Base-by-base conservation (phyloP, 2,888 invertebrate genomes). In the Octonoba sinensis region DNA sequence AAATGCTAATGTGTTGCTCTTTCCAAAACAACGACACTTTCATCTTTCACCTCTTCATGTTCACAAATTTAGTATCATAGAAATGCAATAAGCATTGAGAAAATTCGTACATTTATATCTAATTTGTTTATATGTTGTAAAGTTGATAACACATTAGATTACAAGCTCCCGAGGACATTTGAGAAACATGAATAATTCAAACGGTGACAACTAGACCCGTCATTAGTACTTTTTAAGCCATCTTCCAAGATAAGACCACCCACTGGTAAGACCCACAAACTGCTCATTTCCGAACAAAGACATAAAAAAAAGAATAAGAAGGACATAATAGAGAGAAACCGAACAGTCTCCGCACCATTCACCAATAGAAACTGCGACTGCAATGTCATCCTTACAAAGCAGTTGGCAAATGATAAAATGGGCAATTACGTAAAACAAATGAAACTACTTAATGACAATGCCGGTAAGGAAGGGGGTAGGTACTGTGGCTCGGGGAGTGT, bases 341-440 rank as follows among this genome's bases (percentile, higher is more conserved):
- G 36, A 36, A 36, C 36, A 8, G 36, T 36, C 36, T 36, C 36
- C 36, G 36, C 11, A 16, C 36, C 16, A 54, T 54, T 54, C 54
- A 54, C 20, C 62, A 16, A 16, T 59, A 36, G 13, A 59, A 56
- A 36, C 46, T 70, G 24, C 57, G 44, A 36, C 59, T 70, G 46
- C 56, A 46, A 22, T 59, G 57, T 59, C 59, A 70, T 59, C 62
- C 62, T 11, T 18, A 62, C 62, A 62, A 62, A 44, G 18, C 36
- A 36, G 36, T 36, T 18, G 22, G 27, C n/a, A 64, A 75, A 66
- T 75, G 81, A 81, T 74, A 81, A 82, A 82, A 56, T 59, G 64
- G 57, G 74, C 74, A 82, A 82, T 82, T 82, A 82, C 81, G 49
- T 70, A 71, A 82, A 82, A 82, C 81, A 82, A 82, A 82, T 82